Evolutionary conservation across 2,113 vertebrate species (phyloP), one percentile per base, ranked within the genome.

Genomic region (Ptilorrhoa leucosticta): DNA sequence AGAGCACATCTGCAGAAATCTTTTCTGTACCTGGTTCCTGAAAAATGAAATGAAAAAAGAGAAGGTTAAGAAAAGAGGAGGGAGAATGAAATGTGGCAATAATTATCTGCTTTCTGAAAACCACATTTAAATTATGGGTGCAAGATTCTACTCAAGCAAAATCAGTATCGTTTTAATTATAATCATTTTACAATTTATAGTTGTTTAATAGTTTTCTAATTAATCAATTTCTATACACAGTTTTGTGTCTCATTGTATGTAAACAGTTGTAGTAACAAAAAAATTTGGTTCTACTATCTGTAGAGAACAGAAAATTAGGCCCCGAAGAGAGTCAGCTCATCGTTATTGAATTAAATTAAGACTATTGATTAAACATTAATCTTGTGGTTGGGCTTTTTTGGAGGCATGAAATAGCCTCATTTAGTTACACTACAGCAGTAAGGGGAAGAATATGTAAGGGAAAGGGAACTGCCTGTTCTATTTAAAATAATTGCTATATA

Each of bases 331-430:
- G 50, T 47, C 35, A 87, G n/a, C 65, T 76, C 45, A 65, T 94
- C 1, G 17, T 85, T 83, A 77, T 23, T 58, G 78, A 95, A 91
- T 93, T 85, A 90, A 94, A 95, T 91, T 87, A 90, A 90, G 39
- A 42, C 35, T 85, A 65, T 93, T 93, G 82, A 93, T 95, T 87
- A 90, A 96, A 93, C 2, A 39, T 72, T 95, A 76, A 33, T 79
- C 72, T 50, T 83, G 63, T 83, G 31, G 17, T 64, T 82, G 37
- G 56, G n/a, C 16, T 61, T 93, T 81, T 96, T 82, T 50, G 10
- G 39, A 89, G 70, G 47, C 61, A 85, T 63, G 53, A 84, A 93
- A 54, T 78, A 84, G 18, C 37, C 54, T 78, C n/a, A 51, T 84
- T 87, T 75, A 89, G 53, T 71, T 78, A 68, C 44, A 69, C 66